phyloP scores from a whole-genome alignment of 2,113 vertebrate species.

The Hippocampus guttulatus region DNA sequence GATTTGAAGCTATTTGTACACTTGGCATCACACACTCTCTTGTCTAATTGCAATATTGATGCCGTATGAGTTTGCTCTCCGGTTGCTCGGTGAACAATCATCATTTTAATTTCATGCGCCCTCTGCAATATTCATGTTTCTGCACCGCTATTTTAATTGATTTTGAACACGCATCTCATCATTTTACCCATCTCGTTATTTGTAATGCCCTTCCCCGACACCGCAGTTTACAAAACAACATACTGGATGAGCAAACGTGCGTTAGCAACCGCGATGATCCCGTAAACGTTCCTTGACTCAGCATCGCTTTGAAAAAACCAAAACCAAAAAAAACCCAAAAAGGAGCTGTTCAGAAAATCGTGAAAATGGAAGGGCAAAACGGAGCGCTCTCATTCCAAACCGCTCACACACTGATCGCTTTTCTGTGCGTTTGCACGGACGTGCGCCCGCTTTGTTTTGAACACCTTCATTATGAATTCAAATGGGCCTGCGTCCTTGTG shows the following conservation, averaged over 20 bases:
- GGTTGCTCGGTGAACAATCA: not conserved
- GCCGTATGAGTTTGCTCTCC: not conserved
- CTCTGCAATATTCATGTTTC: slow-evolving; percentile 1
- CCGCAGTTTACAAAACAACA: not conserved
- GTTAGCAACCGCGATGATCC: not conserved
- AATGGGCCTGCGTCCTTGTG: slow-evolving; percentile 9
- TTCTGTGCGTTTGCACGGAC: not conserved
- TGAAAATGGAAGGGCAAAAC: not conserved
- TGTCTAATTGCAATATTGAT: not conserved
- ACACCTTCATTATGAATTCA: slow-evolving; percentile 14
- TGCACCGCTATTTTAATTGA: slow-evolving; percentile 4
- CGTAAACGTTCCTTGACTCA: not conserved
- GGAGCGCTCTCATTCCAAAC: not conserved
- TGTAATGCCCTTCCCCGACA: not conserved
- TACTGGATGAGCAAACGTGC: not conserved
- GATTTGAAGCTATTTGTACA: not conserved
- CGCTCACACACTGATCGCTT: not conserved
- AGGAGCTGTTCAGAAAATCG: not conserved
- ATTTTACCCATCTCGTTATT: slow-evolving; percentile 2
- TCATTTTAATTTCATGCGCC: not conserved
- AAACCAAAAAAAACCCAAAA: too few relatives aligned
- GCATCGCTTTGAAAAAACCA: not conserved
- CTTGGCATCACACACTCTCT: not conserved
- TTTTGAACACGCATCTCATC: slow-evolving; percentile 2
- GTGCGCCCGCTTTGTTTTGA: slow-evolving; percentile 8